Evolutionary conservation across 2,797 vertebrate genomes (phyloP).

Genomic region (Epinephelus coioides): DNA sequence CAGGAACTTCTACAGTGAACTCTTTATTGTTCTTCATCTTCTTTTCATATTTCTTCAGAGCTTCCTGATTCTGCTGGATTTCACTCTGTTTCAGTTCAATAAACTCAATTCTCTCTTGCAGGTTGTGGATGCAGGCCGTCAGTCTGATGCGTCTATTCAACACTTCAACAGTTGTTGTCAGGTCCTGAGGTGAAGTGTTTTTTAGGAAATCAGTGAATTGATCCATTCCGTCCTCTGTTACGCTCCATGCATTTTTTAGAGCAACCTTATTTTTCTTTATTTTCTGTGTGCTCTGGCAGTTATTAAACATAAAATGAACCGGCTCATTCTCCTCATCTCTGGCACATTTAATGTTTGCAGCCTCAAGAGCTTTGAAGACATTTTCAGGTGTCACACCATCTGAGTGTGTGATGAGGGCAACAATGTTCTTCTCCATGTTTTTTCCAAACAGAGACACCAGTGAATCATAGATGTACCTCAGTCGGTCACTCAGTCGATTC

Average conservation of each 20-base stretch:
- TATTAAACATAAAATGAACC: constrained; percentile 21
- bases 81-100: not conserved
- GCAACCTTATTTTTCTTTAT: accelerated
- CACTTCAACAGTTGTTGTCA: not conserved
- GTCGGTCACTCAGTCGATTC: too few relatives aligned
- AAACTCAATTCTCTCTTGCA: not conserved
- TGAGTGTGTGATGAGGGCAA: too few relatives aligned
- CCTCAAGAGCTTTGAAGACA: not conserved
- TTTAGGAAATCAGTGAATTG: not conserved
- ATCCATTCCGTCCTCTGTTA: not conserved
- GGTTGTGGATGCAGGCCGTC: constrained; percentile 15
- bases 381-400: not conserved
- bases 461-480: too few relatives aligned
- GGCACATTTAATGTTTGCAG: constrained; percentile 6
- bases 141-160: not conserved
- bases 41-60: not conserved
- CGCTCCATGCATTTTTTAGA: not conserved
- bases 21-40: too few relatives aligned
- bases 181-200: accelerated
- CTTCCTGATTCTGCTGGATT: not conserved
- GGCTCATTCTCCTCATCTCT: not conserved
- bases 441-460: too few relatives aligned
- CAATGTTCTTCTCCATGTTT: too few relatives aligned
- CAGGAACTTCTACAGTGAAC: too few relatives aligned
- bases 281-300: not conserved